Base-by-base conservation (phyloP, 2,888 invertebrate species). In the Hipparchia sbordonii region DNA sequence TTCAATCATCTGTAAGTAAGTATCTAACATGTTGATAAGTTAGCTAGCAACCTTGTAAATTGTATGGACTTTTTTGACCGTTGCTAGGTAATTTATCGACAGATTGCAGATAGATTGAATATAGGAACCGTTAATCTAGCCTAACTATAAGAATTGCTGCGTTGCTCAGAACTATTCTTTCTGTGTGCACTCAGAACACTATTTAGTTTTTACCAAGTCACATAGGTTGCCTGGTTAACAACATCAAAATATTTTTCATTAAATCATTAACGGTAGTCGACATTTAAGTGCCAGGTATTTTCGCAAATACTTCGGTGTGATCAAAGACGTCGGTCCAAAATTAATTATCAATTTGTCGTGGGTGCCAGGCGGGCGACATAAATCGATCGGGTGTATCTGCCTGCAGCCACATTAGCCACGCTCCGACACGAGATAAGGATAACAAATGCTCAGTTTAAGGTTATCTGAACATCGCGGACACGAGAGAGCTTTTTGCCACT, bases 281-380 rank as follows among this genome's bases (percentile, higher is more conserved):
- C 79, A 83, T 83, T 81, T 82, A 85, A 84, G 82, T 81, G 69
- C 81, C 80, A 77, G 78, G 79, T 79, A 82, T 82, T 80, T 82
- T 84, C 82, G 92, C 89, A 87, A 91, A 92, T 90, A 88, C 86
- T 87, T 89, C 92, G 93, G 92, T 87, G 81, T 82, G 89, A 89
- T 93, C 93, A 93, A 93, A 93, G 87, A 85, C 82, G 79, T 83
- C 85, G 86, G 85, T 84, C 87, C 87, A 87, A 91, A 93, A 93
- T 93, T 93, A 93, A 93, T 93, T 93, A 92, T 89, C 92, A 93
- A 93, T 93, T 93, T 92, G 93, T 93, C 92, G 89, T 92, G 93
- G 92, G 89, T 91, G 91, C 90, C 90, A 88, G 87, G 79, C 79
- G 79, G 86, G 88, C 89, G 91, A 93, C 93, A 92, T 92, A 92